phyloP scores from a whole-genome alignment of 1,140 invertebrate genomes.

The Dermatophagoides farinae region DNA sequence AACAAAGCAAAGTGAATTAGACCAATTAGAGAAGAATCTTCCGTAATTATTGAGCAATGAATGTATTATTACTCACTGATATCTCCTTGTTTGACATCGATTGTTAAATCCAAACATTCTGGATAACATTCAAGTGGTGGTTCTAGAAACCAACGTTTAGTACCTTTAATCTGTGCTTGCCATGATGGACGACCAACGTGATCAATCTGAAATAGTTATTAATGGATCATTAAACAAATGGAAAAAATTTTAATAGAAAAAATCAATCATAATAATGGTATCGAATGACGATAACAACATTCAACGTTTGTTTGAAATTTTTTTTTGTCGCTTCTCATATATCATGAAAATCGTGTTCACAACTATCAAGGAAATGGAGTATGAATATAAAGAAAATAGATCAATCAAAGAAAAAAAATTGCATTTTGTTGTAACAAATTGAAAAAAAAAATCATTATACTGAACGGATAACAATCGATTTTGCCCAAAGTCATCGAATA shows the following conservation, averaged over 20 bases:
- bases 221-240: not conserved
- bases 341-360: not conserved
- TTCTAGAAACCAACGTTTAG: conserved; percentile 62
- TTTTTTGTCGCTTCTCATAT: not conserved
- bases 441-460: no score
- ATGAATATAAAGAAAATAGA: no score
- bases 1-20: not conserved
- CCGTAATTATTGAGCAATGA: no score
- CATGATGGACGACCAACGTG: conserved; percentile 73
- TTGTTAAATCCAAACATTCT: conserved; percentile 42
- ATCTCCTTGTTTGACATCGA: conserved; percentile 58
- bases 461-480: no score
- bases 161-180: conserved; percentile 73
- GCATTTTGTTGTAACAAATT: no score
- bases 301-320: not conserved
- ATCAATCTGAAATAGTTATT: conserved; percentile 44
- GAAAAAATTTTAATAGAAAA: not conserved
- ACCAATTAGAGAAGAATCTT: no score
- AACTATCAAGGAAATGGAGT: no score
- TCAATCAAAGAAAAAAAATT: no score
- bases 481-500: no score
- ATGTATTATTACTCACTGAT: conserved; percentile 45
- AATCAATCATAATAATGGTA: not conserved
- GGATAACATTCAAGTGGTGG: conserved; percentile 72
- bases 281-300: not conserved